phyloP scores from a whole-genome alignment of 1,140 invertebrate genomes.

The Zaprionus inermis region DNA sequence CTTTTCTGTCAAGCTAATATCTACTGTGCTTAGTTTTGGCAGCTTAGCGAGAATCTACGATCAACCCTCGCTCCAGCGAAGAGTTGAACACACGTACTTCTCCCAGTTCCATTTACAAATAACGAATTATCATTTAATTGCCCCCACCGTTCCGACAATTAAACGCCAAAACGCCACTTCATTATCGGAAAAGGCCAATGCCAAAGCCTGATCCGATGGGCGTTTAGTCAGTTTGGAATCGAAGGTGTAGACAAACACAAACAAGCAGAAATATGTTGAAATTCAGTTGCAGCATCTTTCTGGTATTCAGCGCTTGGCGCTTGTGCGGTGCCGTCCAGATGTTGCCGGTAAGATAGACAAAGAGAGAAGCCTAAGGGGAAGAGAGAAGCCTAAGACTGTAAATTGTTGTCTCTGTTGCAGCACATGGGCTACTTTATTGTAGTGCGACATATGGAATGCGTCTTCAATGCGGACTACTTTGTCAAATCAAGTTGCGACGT shows the following conservation, averaged over 20 bases:
- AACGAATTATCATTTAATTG: constrained; percentile 27
- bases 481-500: constrained; percentile 27
- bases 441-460: constrained; percentile 49
- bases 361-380: background rate
- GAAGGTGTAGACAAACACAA: constrained; percentile 9
- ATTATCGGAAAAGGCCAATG: constrained; percentile 50
- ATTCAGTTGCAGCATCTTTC: constrained; percentile 20
- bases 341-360: constrained; percentile 27
- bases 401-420: background rate
- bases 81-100: background rate
- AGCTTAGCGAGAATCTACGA: background rate
- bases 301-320: constrained; percentile 11
- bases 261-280: constrained; percentile 20
- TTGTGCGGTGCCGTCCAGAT: constrained; percentile 15
- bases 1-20: background rate
- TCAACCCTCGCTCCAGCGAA: constrained; percentile 18
- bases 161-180: constrained; percentile 36
- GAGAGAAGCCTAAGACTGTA: background rate
- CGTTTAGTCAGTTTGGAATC: constrained; percentile 28
- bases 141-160: constrained; percentile 42
- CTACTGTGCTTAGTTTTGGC: background rate
- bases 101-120: constrained; percentile 20
- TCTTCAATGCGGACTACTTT: constrained; percentile 45
- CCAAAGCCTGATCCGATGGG: constrained; percentile 24
- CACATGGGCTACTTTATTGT: constrained; percentile 59